Evolutionary conservation across 2,797 vertebrate species (phyloP), one percentile per base, ranked within the genome.

Genomic region (Crocodylus rhombifer): DNA sequence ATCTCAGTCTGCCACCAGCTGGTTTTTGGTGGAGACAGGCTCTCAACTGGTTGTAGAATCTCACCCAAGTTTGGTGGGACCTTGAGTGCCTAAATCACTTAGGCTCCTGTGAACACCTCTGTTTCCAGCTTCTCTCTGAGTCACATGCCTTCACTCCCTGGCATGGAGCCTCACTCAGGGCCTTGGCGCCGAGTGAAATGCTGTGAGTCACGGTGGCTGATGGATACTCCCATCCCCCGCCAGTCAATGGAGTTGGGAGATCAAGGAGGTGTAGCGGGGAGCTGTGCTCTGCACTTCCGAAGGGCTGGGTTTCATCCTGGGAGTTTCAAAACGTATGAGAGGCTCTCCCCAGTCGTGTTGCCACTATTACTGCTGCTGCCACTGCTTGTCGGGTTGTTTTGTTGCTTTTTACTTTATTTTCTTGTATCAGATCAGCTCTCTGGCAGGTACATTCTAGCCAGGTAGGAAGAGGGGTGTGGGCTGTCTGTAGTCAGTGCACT

Each of bases 161-260:
- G 91, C 90, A 82, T 62, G 71, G 85, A 90, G 64, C 78, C 84
- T 92, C 88, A 61, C 87, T 88, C 89, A 87, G 90, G 78, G 51
- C 14, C 82, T 42, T 30, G 55, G 63, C 56, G 36, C 57, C 61
- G 33, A 23, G 36, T 69, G 55, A 58, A 73, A 63, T 77, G 69
- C 84, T 26, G 67, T 96, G 95, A 96, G 84, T 95, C 95, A 95
- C 0, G 2, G 63, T 5, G 17, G 17, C 76, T 26, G 81, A 55
- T 90, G 91, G 76, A 73, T 81, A 63, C 87, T 83, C 73, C 11
- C 85, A 58, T 74, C 84, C 87, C 90, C 85, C 64, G 33, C 2
- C 87, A 84, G 82, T 81, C 89, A 80, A 92, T 92, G 36, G 36
- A 42, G 36, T 42, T 42, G 36, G 7, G 36, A 42, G 36, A 42